These are phyloP conservation scores for Thumatha senex DNA, from an alignment of 2,888 invertebrate species.

Conservation along the genomic window DNA sequence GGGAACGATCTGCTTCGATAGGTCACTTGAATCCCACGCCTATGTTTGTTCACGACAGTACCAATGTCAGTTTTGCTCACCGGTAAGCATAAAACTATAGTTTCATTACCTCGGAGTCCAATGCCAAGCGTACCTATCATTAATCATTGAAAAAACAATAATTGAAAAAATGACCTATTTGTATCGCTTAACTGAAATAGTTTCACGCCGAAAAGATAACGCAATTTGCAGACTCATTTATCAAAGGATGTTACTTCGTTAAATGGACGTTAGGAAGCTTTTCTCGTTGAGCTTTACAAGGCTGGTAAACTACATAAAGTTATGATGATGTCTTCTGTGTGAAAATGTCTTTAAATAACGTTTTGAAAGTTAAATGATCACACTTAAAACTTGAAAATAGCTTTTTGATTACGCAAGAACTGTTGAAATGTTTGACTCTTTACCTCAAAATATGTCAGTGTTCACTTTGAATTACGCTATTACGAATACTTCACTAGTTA, in stretches of 20 bases:
- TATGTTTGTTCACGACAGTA: constrained; percentile 19
- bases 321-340: too few relatives aligned
- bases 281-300: not conserved
- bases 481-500: too few relatives aligned
- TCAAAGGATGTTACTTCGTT: not conserved
- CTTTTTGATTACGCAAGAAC: not conserved
- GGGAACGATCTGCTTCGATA: constrained; percentile 27
- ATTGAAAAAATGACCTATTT: constrained; percentile 3
- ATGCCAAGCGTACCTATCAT: constrained; percentile 13
- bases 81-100: constrained; percentile 14
- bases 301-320: not conserved
- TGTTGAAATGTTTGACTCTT: too few relatives aligned
- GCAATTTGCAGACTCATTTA: not conserved
- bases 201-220: not conserved
- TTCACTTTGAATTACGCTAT: too few relatives aligned
- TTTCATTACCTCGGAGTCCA: constrained; percentile 6
- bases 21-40: constrained; percentile 30
- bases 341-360: not conserved
- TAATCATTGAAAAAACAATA: constrained; percentile 16
- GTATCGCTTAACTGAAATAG: not conserved
- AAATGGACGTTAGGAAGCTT: not conserved
- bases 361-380: not conserved
- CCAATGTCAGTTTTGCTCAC: constrained; percentile 35
- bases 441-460: not conserved
- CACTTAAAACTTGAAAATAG: not conserved